Base-by-base conservation (phyloP, 2,797 vertebrate genomes). In the Sparus aurata region DNA sequence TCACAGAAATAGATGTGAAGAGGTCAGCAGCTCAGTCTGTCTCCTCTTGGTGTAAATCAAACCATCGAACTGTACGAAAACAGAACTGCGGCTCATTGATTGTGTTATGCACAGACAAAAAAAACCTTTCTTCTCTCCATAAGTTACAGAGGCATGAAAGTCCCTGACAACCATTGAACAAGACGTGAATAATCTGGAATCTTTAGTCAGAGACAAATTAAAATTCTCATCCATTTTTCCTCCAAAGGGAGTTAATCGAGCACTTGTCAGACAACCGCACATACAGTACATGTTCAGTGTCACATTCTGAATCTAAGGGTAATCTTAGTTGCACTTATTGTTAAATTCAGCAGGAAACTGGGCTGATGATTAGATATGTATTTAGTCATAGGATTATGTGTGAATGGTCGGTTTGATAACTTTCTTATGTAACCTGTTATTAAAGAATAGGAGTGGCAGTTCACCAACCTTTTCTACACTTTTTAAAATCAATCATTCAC, bases 161-260 rank as follows among this genome's bases (percentile, higher is more conserved):
- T 15, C 47, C 16, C 5, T 0, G 16, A 57, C n/a, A 22, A 68
- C 38, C 59, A 23, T 0, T 10, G 15, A 75, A 53, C 47, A 68
- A 25, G 52, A 20, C 65, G 58, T 60, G 22, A 43, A 71, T 55
- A 62, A 80, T 72, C 53, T 62, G 58, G 47, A 69, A 71, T 77
- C 66, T 71, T n/a, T 57, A 45, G 1, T 65, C 53, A 58, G 16
- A 53, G 16, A 47, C 1, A 1, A 71, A 20, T 69, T 77, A 65
- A 66, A 53, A 18, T 59, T 76, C 27, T 64, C 64, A 20, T 62
- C 0, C 12, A 55, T 79, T 73, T 18, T 64, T 64, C 41, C 38
- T 65, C 53, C 20, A 18, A 63, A 25, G n/a, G 52, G 69, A 58
- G 22, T 58, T 12, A 41, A 13, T 59, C 60, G 66, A 70, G 23